Evolutionary conservation across 2,113 vertebrate species (phyloP).

Genomic region (Muntiacus reevesi): DNA sequence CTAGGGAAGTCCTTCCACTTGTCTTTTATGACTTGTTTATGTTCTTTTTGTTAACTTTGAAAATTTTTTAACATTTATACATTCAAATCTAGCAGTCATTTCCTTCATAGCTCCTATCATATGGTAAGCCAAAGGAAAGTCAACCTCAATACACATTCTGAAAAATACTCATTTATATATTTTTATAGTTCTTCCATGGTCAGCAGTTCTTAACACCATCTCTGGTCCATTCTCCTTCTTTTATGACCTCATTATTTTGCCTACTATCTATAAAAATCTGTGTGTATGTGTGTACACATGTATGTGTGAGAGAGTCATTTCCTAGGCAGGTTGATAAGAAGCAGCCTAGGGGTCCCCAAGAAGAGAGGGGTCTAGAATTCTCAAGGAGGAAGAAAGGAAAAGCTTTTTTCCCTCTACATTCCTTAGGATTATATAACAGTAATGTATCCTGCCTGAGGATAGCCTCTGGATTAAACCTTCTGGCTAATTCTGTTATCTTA

Average conservation of each 20-base stretch:
- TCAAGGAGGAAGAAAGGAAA: too few species aligned
- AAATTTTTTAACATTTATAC: neutral
- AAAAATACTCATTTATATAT: neutral
- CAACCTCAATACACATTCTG: neutral
- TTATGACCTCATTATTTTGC: neutral
- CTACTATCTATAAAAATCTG: neutral
- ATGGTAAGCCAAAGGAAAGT: neutral
- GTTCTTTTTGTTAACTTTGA: neutral
- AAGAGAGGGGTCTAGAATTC: too few species aligned
- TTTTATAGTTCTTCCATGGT: neutral
- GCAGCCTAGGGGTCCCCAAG: too few species aligned
- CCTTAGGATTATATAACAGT: too few species aligned
- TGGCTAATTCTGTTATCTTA: too few species aligned
- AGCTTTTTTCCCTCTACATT: too few species aligned
- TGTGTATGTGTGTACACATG: neutral
- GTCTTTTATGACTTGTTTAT: neutral
- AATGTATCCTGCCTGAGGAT: too few species aligned
- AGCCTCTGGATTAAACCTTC: too few species aligned
- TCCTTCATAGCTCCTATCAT: neutral
- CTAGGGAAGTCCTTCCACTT: neutral
- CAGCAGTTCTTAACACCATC: neutral
- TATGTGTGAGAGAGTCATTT: neutral
- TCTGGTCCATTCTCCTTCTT: neutral
- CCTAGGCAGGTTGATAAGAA: too few species aligned
- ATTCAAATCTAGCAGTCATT: neutral